Percentiles rank a stretch among this genome's conserved stretches.
These are phyloP conservation scores for Drosophila lutescens DNA, from an alignment of 2,888 invertebrate genomes.

Conservation along the genomic window DNA sequence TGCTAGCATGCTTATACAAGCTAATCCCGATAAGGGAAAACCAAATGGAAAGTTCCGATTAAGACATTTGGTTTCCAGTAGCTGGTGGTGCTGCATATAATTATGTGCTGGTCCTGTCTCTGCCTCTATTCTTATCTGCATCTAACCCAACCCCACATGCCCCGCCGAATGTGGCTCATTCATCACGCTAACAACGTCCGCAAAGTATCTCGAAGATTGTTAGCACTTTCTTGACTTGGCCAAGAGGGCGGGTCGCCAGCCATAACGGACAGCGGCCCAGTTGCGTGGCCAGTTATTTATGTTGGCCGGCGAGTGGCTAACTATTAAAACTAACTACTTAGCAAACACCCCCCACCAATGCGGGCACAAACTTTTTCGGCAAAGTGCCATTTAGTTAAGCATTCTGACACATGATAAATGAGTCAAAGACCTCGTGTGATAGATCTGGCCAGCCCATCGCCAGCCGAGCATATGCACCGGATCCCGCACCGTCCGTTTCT, in stretches of 20 bases:
- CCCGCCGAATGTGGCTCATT: conserved; percentile 47
- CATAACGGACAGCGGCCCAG: conserved; percentile 28
- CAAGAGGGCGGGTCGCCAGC: conserved; percentile 17
- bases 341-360: conserved; percentile 57
- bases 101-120: conserved; percentile 50
- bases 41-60: conserved; percentile 53
- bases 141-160: conserved; percentile 38
- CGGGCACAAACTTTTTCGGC: conserved; percentile 66
- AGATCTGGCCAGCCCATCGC: conserved; percentile 41
- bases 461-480: conserved; percentile 41
- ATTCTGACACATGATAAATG: conserved; percentile 81
- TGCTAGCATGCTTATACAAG: too few species aligned
- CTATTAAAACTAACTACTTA: conserved; percentile 81
- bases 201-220: conserved; percentile 76
- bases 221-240: conserved; percentile 61
- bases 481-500: conserved; percentile 19
- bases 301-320: conserved; percentile 60
- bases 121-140: conserved; percentile 19
- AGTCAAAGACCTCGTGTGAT: conserved; percentile 58
- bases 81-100: conserved; percentile 64
- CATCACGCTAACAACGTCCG: conserved; percentile 59
- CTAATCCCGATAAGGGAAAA: not conserved
- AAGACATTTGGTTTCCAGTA: conserved; percentile 68
- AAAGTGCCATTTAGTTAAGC: conserved; percentile 79
- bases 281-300: conserved; percentile 72